Evolutionary conservation across 2,113 vertebrate genomes (phyloP), one percentile per base, ranked within the genome.

Genomic region (Ranitomeya variabilis): DNA sequence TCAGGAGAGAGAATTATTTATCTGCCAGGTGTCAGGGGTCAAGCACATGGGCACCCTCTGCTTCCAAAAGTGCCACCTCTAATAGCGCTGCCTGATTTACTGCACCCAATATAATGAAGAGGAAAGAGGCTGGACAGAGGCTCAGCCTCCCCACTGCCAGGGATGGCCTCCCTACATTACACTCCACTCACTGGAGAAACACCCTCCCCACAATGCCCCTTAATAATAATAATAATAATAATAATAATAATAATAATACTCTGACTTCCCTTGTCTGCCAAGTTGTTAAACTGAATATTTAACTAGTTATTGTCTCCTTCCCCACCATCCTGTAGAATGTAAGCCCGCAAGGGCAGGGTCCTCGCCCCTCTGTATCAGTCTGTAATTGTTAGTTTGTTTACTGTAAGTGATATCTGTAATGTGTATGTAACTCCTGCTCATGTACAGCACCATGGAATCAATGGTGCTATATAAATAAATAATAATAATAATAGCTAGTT

Each of bases 1-100:
- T 89, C 80, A 89, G 81, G 81, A 84, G 87, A 89, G 81, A 26
- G 80, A 89, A 89, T 89, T 83, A 84, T 89, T 89, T 89, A 89
- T 89, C 60, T 84, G n/a, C 18, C 87, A 78, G 81, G 87, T 76
- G 81, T 84, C 45, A 45, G 51, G 64, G 87, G 87, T 89, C 87
- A 89, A 84, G 57, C 87, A 66, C 87, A 84, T 59, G 62, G 81
- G 60, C 60, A 73, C 80, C 69, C 21, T 69, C 87, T 52, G 59
- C 59, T 89, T 77, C 69, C 71, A 66, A 64, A 76, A 89, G 73
- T 89, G 87, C 37, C 87, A 89, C 59, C 13, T 83, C 80, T 88
- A 83, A 82, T 83, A 79, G 79, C 55, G 15, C 54, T 62, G 37
- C 12, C 81, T 89, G 87, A 89, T 89, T 89, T 89, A 89, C 87